phyloP scores from a whole-genome alignment of 2,888 invertebrate genomes.

The Scrobipalpa atriplicella region DNA sequence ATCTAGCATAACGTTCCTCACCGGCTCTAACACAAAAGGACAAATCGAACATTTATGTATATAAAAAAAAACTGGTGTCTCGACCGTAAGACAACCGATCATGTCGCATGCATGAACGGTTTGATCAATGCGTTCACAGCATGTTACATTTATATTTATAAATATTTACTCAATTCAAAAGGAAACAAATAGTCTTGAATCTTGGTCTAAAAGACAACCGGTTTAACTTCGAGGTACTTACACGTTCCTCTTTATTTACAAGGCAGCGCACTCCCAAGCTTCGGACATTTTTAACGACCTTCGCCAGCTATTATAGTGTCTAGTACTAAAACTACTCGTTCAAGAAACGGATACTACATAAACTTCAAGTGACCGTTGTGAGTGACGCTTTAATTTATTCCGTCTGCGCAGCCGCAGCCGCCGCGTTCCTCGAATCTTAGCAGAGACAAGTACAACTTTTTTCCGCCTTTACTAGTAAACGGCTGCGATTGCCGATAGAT shows the following conservation, averaged over 20 bases:
- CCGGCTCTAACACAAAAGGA: slow-evolving; percentile 23
- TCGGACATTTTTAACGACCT: slow-evolving; percentile 22
- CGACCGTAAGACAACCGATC: slow-evolving; percentile 16
- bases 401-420: slow-evolving; percentile 20
- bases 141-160: slow-evolving; percentile 12
- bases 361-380: slow-evolving; percentile 19
- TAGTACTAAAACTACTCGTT: slow-evolving; percentile 19
- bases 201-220: slow-evolving; percentile 3
- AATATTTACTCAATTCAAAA: slow-evolving; percentile 5
- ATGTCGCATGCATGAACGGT: slow-evolving; percentile 5
- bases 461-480: slow-evolving; percentile 23
- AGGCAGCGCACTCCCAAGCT: neutral
- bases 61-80: slow-evolving; percentile 6
- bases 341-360: slow-evolving; percentile 21
- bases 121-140: slow-evolving; percentile 22
- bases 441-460: slow-evolving; percentile 27
- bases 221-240: neutral
- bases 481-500: slow-evolving; percentile 29
- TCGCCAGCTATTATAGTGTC: slow-evolving; percentile 12
- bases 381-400: slow-evolving; percentile 31
- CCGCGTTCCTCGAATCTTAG: slow-evolving; percentile 28
- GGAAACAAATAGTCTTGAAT: slow-evolving; percentile 1
- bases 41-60: slow-evolving; percentile 24
- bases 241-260: slow-evolving; percentile 12
- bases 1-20: slow-evolving; percentile 30